These are phyloP conservation scores for Cyanoliseus patagonus DNA, from an alignment of 2,113 vertebrate genomes.

Conservation along the genomic window DNA sequence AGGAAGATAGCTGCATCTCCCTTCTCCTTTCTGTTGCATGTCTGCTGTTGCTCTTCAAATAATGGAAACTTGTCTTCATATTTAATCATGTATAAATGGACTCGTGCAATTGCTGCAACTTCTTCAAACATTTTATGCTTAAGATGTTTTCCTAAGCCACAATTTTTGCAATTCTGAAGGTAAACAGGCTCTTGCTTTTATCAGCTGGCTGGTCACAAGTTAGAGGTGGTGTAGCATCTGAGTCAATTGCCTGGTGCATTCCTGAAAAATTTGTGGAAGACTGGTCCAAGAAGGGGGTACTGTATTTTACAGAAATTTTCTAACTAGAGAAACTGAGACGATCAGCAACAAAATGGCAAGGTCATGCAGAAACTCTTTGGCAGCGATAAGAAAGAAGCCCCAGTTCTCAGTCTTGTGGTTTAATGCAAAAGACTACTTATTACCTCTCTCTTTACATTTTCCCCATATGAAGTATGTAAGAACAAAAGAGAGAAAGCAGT, in stretches of 20 bases:
- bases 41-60: neutral
- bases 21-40: neutral
- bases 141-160: neutral
- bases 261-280: neutral
- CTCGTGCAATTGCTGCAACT: neutral
- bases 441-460: neutral
- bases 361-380: neutral
- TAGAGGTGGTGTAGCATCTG: neutral
- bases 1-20: neutral
- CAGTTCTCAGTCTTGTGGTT: neutral
- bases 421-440: neutral
- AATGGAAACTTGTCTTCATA: neutral
- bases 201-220: neutral
- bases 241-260: neutral
- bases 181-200: neutral
- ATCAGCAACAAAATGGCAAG: neutral
- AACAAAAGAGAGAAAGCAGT: neutral
- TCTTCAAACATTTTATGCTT: neutral
- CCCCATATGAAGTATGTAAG: neutral
- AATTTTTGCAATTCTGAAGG: neutral
- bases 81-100: neutral
- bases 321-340: neutral
- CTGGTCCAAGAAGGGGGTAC: neutral
- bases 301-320: neutral
- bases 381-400: neutral